Evolutionary conservation across 1,140 invertebrate genomes (phyloP).

Genomic region (Pogonognathellus flavescens): DNA sequence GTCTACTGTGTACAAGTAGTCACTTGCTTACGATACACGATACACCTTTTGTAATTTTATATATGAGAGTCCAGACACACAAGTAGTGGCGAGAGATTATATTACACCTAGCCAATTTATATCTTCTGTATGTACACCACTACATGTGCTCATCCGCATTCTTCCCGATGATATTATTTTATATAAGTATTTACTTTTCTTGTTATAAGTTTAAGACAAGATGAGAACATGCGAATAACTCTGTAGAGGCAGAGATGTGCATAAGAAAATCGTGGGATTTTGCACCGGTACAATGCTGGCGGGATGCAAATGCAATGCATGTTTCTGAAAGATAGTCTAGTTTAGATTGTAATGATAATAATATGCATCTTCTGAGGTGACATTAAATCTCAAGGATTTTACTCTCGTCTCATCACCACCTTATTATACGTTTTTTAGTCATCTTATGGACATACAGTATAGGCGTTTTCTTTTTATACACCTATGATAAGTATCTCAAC

Average conservation of each 20-base stretch:
- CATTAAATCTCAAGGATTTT: slow-evolving; percentile 2
- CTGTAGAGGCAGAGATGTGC: neutral
- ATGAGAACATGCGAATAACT: too few species aligned
- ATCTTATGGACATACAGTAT: neutral
- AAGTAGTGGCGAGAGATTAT: neutral
- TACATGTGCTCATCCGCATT: slow-evolving; percentile 30
- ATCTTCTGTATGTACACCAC: neutral
- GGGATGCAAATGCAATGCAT: neutral
- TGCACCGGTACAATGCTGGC: slow-evolving; percentile 41
- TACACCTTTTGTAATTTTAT: neutral
- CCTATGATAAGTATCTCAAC: neutral
- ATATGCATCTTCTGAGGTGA: neutral
- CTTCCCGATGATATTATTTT: too few species aligned
- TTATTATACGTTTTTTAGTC: slow-evolving; percentile 1
- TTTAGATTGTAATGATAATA: neutral
- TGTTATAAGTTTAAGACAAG: too few species aligned
- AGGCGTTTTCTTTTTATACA: neutral
- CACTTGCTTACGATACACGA: neutral
- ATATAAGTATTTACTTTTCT: too few species aligned
- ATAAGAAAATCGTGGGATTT: slow-evolving; percentile 20
- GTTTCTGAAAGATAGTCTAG: slow-evolving; percentile 4
- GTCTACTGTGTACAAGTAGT: neutral
- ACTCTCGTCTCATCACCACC: neutral
- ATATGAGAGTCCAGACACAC: too few species aligned
- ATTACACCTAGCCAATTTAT: neutral